Evolutionary conservation across 64 coral and sea anemone genomes (phyloP), one percentile per base, ranked within the genome.

Genomic region (Pocillopora verrucosa): DNA sequence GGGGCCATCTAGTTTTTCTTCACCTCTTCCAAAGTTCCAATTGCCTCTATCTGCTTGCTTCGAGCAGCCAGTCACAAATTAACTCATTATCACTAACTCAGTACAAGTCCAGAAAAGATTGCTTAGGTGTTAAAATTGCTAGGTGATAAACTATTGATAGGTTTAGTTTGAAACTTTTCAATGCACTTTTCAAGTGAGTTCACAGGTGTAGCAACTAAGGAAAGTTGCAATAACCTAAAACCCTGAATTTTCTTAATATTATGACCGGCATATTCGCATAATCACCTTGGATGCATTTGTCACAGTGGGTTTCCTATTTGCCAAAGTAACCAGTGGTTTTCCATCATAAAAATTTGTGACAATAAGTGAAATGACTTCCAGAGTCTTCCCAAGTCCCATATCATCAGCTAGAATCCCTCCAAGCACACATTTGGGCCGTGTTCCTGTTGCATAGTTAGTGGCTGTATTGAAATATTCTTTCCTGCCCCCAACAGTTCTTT

Each of bases 351-450:
- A 95, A 67, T 95, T 95, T 57, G 89, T 95, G 61, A 95, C 70
- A 38, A 95, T 88, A 11, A 95, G 78, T 17, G 84, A 64, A 82
- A 95, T 95, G 7, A 95, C 87, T 80, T 95, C 88, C 16, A 95
- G 78, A 1, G 93, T 95, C 72, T 95, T 95, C 34, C 93, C 93
- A 83, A 95, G 89, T 57, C 93, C 93, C 93, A 95, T 95, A 16
- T 95, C 93, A 62, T 95, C 93, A 77, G 93, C 93, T 34, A 95
- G 72, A 34, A 95, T 91, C 75, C 93, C 93, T 78, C 93, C 93
- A 67, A 61, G 77, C 9, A 95, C 72, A 91, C 89, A 91, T 2
- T 75, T 58, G n/a, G 93, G 93, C 78, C 62, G 67, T n/a, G 75
- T 95, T 22, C 13, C 91, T 60, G 93, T 76, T 25, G 89, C 93